Conservation (phyloP, 1,140 invertebrate species). For the Scaptomyza montana region DNA sequence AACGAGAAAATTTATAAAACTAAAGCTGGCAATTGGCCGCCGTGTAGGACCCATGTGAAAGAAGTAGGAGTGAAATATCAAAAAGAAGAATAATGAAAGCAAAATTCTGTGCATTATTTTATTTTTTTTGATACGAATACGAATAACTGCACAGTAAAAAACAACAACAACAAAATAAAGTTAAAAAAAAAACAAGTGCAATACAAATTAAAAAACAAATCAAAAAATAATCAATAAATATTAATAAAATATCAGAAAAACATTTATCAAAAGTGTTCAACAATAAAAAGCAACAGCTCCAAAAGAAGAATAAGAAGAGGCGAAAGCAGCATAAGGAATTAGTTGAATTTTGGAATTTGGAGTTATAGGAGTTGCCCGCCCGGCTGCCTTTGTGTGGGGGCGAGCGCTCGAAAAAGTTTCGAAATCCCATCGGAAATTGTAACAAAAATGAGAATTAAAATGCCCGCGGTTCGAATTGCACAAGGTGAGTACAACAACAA, state of each 20-base stretch:
- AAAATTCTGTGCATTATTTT: slow-evolving; percentile 44
- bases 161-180: slow-evolving; percentile 8
- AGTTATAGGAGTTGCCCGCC: slow-evolving; percentile 32
- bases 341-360: neutral
- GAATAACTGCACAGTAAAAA: slow-evolving; percentile 5
- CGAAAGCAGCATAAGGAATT: neutral
- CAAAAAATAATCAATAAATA: neutral
- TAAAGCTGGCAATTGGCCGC: slow-evolving; percentile 26
- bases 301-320: slow-evolving; percentile 10
- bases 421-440: slow-evolving; percentile 72
- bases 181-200: slow-evolving; percentile 10
- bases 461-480: slow-evolving; percentile 96
- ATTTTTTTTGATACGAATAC: slow-evolving; percentile 25
- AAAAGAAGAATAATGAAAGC: neutral
- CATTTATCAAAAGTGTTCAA: slow-evolving; percentile 32
- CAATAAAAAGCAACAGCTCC: slow-evolving; percentile 23
- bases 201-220: slow-evolving; percentile 2
- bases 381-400: slow-evolving; percentile 56
- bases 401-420: slow-evolving; percentile 58
- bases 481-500: slow-evolving; percentile 88
- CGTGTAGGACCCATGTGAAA: slow-evolving; percentile 19
- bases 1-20: slow-evolving; percentile 26
- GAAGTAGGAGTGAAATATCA: neutral
- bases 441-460: slow-evolving; percentile 96
- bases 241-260: slow-evolving; percentile 12